Conservation (phyloP, 2,797 vertebrate species). For the Muscicapa comitata region DNA sequence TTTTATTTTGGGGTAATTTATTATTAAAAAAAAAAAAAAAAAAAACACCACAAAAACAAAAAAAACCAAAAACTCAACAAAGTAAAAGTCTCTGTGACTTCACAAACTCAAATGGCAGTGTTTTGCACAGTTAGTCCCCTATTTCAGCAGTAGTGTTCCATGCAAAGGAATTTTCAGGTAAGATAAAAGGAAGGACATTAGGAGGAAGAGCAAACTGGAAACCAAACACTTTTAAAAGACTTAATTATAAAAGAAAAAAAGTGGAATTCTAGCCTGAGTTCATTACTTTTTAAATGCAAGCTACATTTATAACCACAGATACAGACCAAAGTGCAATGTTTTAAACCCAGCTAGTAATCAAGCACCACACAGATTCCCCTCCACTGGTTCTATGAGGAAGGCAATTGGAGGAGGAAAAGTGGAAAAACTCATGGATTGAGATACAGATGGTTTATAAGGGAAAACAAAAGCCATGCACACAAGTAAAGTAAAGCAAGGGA, state of each 20-base stretch:
- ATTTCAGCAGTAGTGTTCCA: not conserved
- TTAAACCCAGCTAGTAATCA: not conserved
- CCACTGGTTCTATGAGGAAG: not conserved
- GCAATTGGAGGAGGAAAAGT: not conserved
- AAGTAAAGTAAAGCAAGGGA: not conserved
- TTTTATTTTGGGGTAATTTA: not conserved
- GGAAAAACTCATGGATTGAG: rapidly evolving
- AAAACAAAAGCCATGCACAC: not conserved
- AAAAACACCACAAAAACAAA: too few relatives aligned
- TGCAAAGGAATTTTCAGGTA: rapidly evolving
- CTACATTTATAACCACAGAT: not conserved
- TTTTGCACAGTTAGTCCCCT: not conserved
- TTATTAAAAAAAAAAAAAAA: too few relatives aligned
- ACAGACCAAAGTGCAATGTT: not conserved
- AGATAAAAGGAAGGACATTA: not conserved
- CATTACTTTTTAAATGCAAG: not conserved
- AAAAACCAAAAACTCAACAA: too few relatives aligned
- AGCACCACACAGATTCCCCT: not conserved
- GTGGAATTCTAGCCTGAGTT: not conserved
- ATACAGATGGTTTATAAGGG: not conserved
- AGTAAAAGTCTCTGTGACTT: not conserved
- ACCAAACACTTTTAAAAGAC: not conserved
- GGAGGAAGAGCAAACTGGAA: not conserved
- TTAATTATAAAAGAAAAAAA: not conserved
- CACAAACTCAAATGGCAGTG: not conserved